Percentiles rank a stretch among this genome's conserved stretches.
Evolutionary conservation across 2,888 invertebrate species (phyloP).

Genomic region (Scelioninae gen. 2): DNA sequence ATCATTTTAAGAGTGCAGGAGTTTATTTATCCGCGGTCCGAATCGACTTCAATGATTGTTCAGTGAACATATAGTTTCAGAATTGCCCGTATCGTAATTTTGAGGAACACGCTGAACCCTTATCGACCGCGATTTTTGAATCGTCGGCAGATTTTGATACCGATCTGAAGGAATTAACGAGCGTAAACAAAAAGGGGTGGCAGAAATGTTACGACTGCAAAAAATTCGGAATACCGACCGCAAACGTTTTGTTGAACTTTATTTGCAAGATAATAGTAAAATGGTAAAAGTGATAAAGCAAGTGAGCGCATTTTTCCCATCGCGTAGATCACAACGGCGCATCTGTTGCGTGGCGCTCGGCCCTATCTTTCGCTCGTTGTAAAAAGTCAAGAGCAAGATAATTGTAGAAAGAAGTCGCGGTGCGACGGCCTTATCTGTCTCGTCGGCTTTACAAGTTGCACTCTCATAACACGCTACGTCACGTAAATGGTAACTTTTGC

Average conservation of each 20-base stretch:
- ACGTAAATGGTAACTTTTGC: slow-evolving; percentile 56
- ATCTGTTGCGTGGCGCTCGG: slow-evolving; percentile 55
- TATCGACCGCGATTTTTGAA: too few species aligned
- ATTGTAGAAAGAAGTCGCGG: slow-evolving; percentile 58
- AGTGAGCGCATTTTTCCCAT: slow-evolving; percentile 50
- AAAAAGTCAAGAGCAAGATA: slow-evolving; percentile 58
- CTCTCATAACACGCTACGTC: slow-evolving; percentile 55
- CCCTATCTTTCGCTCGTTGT: slow-evolving; percentile 50
- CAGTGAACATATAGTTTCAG: too few species aligned
- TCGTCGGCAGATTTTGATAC: too few species aligned
- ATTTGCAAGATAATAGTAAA: slow-evolving; percentile 45
- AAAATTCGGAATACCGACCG: slow-evolving; percentile 1
- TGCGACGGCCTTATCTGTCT: slow-evolving; percentile 56
- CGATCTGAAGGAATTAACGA: too few species aligned
- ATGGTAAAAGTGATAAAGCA: slow-evolving; percentile 43
- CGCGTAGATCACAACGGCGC: slow-evolving; percentile 54
- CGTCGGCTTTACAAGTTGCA: slow-evolving; percentile 57
- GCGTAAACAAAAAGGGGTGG: too few species aligned
- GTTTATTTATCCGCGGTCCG: too few species aligned
- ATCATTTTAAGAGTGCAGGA: too few species aligned
- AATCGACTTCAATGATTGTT: too few species aligned
- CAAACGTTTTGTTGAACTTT: slow-evolving; percentile 1
- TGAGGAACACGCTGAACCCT: too few species aligned
- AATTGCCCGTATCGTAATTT: too few species aligned
- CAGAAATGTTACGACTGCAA: neutral